A percentile compares a stretch with the other conserved stretches of the same genome.
Evolutionary conservation across 2,888 invertebrate genomes (phyloP).

Genomic region (Rapana venosa): DNA sequence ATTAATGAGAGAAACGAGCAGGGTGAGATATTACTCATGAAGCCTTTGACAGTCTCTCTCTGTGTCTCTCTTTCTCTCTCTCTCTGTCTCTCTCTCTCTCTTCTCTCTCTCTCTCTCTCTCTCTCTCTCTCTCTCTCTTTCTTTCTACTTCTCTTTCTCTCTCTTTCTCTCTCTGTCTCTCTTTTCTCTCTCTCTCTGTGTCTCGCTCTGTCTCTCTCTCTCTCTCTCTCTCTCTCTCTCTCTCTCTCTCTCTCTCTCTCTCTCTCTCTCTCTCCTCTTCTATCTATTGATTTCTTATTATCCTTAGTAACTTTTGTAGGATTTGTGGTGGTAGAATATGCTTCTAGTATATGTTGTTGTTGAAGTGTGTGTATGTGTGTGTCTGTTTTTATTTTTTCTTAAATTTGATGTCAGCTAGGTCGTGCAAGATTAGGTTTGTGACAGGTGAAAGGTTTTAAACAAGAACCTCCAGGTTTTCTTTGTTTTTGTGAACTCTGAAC

Average conservation of each 20-base stretch:
- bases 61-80: constrained; percentile 2
- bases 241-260: constrained; percentile 26
- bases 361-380: not conserved
- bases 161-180: not conserved
- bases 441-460: no score
- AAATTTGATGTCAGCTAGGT: not conserved
- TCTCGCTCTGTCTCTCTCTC: constrained; percentile 23
- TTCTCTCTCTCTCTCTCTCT: not conserved
- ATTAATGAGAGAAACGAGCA: no score
- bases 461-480: no score
- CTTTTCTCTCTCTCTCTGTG: not conserved
- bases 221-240: constrained; percentile 26
- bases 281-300: not conserved
- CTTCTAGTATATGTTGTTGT: not conserved
- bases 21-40: not conserved
- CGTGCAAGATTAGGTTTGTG: no score
- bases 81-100: constrained; percentile 21
- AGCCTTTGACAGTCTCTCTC: not conserved
- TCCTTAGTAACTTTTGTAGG: not conserved
- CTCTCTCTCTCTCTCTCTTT: not conserved
- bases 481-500: no score
- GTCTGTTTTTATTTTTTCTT: not conserved
- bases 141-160: not conserved
- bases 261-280: not conserved
- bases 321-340: no score